Conservation (phyloP, 2,797 vertebrate genomes). For the Crypturellus tataupa region DNA sequence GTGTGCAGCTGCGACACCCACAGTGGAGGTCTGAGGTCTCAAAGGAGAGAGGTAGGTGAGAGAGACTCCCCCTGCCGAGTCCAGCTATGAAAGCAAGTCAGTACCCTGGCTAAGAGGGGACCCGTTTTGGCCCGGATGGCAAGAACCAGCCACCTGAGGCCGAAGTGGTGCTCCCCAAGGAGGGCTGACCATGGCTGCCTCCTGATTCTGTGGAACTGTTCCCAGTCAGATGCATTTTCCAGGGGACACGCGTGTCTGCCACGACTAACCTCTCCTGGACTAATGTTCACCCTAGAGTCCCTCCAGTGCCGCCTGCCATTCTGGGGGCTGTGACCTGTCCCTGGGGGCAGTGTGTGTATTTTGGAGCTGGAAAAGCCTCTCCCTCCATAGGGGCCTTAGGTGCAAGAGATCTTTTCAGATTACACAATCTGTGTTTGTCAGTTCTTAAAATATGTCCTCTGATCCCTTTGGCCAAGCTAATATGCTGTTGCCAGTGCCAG, state of each 20-base stretch:
- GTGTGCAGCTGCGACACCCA: slow-evolving; percentile 79
- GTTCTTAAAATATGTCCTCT: slow-evolving; percentile 5
- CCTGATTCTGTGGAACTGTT: background rate
- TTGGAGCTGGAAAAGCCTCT: slow-evolving; percentile 47
- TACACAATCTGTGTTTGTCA: background rate
- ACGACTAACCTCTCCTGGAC: background rate
- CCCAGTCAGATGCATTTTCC: slow-evolving; percentile 34
- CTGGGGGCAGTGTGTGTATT: slow-evolving; percentile 51
- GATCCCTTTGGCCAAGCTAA: slow-evolving; percentile 41
- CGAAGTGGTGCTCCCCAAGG: slow-evolving; percentile 42
- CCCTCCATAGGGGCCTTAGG: slow-evolving; percentile 5
- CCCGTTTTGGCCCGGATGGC: slow-evolving; percentile 69
- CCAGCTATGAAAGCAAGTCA: slow-evolving; percentile 66
- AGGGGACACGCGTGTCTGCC: background rate
- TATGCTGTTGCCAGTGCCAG: slow-evolving; percentile 49
- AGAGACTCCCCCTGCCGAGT: slow-evolving; percentile 69
- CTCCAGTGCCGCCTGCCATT: slow-evolving; percentile 62
- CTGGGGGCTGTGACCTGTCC: slow-evolving; percentile 66
- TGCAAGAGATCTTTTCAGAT: background rate
- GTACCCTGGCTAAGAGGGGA: slow-evolving; percentile 29
- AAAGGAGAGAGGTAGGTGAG: slow-evolving; percentile 82
- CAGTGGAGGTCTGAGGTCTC: slow-evolving; percentile 81
- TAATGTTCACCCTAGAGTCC: slow-evolving; percentile 50
- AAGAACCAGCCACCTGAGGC: slow-evolving; percentile 52
- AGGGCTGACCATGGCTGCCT: background rate